Conservation (phyloP, 2,113 vertebrate genomes). For the Muntiacus reevesi region DNA sequence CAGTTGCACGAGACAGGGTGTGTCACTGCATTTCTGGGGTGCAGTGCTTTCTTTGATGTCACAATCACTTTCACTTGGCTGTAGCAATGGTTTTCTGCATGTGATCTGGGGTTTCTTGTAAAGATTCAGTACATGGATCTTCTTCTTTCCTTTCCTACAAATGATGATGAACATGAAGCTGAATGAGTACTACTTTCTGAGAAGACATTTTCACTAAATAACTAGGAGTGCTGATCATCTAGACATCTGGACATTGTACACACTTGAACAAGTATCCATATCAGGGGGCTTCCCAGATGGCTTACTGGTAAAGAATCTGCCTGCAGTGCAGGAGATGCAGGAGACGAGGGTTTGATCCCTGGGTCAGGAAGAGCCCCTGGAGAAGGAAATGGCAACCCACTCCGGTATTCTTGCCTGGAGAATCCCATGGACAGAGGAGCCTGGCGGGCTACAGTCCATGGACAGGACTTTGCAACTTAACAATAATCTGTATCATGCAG, state of each 20-base stretch:
- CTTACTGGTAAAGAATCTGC: neutral
- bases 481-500: neutral
- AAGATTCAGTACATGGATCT: neutral
- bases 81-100: neutral
- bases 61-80: neutral
- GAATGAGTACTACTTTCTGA: neutral
- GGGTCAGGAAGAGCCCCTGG: neutral
- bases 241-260: neutral
- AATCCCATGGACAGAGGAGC: neutral
- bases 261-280: neutral
- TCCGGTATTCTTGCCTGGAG: neutral
- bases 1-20: neutral
- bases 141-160: neutral
- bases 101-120: neutral
- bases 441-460: neutral
- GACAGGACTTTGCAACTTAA: neutral
- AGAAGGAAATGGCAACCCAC: neutral
- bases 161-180: neutral
- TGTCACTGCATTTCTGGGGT: neutral
- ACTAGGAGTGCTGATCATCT: neutral
- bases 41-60: neutral
- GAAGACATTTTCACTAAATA: slow-evolving; percentile 29
- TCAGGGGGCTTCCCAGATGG: neutral
- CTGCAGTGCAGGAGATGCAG: neutral
- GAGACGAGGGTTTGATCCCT: neutral